Base-by-base conservation (phyloP, 1,140 invertebrate genomes). In the Aphaenogaster ashmeadi region DNA sequence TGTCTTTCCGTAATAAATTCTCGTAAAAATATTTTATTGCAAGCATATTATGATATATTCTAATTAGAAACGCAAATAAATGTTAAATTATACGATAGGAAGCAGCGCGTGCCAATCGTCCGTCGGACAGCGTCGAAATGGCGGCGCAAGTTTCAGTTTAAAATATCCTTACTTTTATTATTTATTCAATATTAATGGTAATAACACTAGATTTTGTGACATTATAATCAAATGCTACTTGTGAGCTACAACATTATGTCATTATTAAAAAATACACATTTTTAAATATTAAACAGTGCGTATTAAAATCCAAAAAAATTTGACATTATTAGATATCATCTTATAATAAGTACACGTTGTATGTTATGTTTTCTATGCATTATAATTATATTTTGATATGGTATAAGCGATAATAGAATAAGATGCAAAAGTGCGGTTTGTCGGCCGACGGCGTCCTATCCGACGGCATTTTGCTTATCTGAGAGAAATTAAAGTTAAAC, bases 121-220 rank as follows among this genome's bases (percentile, higher is more conserved):
- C 77, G 77, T 86, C 77, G 77, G 77, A 18, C 18, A n/a, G 0
- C 52, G 27, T 56, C 9, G 21, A 86, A 67, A 80, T 86, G 50
- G 62, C 64, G 18, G 15, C 36, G 2, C 33, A 7, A 36, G 18
- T 7, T 1, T 38, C 11, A 56, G 0, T 33, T 56, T 56, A 72
- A 44, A 18, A 44, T 71, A 56, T 52, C 11, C 3, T 7, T 56
- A n/a, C 2, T 81, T 52, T 80, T 1, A n/a, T 38, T 50, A 66
- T 41, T 50, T 66, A 50, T 64, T 0, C 7, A 21, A 60, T 44
- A n/a, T 78, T 47, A 64, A 69, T 8, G 21, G 9, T 15, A 50
- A 78, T 47, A 64, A n/a, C 9, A 11, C 15, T 50, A 66, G 0
- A 66, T 50, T 18, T 62, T 79, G 18, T 18, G 9, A 36, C 33